Evolutionary conservation across 2,113 vertebrate species (phyloP).

Genomic region (Excalfactoria chinensis): DNA sequence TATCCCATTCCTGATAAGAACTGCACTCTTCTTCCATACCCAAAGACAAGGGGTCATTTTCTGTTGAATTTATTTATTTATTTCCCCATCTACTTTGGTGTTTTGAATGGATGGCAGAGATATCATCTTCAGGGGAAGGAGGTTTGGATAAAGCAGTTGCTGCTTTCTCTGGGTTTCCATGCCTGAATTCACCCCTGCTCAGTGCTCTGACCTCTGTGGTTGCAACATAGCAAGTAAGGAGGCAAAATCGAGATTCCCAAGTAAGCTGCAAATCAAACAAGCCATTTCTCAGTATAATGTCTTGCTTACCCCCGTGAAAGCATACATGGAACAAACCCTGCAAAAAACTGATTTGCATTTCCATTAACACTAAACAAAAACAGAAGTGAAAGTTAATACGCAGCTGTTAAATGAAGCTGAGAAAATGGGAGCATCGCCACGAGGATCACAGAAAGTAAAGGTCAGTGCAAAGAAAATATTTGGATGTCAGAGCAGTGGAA

Average conservation of each 20-base stretch:
- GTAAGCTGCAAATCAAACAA: not conserved
- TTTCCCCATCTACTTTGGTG: not conserved
- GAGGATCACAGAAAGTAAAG: not conserved
- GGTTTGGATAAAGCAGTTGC: not conserved
- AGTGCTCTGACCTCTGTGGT: not conserved
- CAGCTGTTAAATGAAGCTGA: not conserved
- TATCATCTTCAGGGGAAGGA: not conserved
- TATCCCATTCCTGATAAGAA: not conserved
- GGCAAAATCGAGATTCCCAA: not conserved
- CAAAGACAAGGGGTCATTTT: not conserved
- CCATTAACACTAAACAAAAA: slow-evolving; percentile 25
- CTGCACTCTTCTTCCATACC: not conserved
- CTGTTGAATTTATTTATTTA: not conserved
- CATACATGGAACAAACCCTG: not conserved
- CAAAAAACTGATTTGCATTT: slow-evolving; percentile 2
- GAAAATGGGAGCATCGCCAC: not conserved
- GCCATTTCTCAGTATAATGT: not conserved
- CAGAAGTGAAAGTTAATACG: not conserved
- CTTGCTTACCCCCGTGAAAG: not conserved
- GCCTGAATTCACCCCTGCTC: not conserved
- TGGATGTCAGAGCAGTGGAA: not conserved
- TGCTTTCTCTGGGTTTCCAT: not conserved
- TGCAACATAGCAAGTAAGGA: not conserved
- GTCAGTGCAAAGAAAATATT: not conserved
- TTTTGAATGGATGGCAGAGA: not conserved